Conservation (phyloP, 2,797 vertebrate genomes). For the Limnodromus scolopaceus region DNA sequence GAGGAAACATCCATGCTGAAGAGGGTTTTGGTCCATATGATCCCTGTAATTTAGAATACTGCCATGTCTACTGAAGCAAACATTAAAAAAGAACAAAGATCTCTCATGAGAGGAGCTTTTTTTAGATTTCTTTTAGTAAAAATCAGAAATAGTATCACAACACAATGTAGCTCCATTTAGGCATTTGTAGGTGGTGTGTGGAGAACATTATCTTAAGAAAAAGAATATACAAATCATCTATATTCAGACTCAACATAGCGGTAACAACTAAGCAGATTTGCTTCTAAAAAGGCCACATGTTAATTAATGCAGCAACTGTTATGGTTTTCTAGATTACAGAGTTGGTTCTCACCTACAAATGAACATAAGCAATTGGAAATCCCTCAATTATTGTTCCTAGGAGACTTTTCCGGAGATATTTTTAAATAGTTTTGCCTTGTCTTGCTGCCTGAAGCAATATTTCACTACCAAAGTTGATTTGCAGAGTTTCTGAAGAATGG, state of each 20-base stretch:
- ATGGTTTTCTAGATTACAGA: neutral
- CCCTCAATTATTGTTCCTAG: neutral
- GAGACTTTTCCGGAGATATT: neutral
- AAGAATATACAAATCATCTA: neutral
- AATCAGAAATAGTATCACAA: constrained; percentile 23
- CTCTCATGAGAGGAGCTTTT: neutral
- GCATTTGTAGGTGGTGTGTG: neutral
- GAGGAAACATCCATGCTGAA: neutral
- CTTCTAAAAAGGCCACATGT: neutral
- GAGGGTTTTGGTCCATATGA: neutral
- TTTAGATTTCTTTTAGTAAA: neutral
- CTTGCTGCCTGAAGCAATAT: neutral
- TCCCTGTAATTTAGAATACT: neutral
- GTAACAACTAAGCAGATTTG: neutral
- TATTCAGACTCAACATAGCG: neutral
- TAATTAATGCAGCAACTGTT: neutral
- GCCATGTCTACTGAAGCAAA: neutral
- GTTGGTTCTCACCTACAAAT: neutral
- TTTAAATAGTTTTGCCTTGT: neutral
- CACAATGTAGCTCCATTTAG: constrained; percentile 8
- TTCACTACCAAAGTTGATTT: neutral
- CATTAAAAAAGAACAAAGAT: neutral
- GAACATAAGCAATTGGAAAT: neutral
- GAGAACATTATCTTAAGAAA: neutral
- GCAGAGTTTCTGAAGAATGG: neutral